Percentiles rank a stretch among this genome's conserved stretches.
These are phyloP conservation scores for Drosophila pruinosa DNA, from an alignment of 1,140 invertebrate genomes.

Conservation along the genomic window DNA sequence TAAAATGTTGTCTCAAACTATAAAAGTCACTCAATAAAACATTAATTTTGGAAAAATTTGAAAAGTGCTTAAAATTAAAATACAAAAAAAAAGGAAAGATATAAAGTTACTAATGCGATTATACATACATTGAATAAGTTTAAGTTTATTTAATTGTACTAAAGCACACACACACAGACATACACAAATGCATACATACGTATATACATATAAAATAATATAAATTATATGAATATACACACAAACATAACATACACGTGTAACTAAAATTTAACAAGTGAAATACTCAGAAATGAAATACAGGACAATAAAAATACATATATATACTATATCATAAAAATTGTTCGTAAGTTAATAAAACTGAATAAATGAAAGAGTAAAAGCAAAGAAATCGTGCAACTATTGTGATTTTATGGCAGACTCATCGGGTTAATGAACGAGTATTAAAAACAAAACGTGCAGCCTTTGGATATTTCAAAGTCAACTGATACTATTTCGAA, in stretches of 20 bases:
- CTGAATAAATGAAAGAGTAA: conserved; percentile 6
- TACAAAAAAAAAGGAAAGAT: background rate
- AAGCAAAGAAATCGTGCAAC: background rate
- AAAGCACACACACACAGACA: conserved; percentile 11
- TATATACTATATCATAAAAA: conserved; percentile 34
- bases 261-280: conserved; percentile 37
- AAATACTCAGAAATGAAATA: conserved; percentile 62
- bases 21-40: background rate
- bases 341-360: conserved; percentile 51
- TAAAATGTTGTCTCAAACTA: background rate
- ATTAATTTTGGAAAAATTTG: background rate
- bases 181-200: conserved; percentile 6
- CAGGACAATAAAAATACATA: conserved; percentile 61
- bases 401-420: background rate
- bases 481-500: background rate
- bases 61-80: background rate
- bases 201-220: conserved; percentile 18
- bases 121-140: conserved; percentile 4
- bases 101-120: conserved; percentile 2
- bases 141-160: conserved; percentile 4
- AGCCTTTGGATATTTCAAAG: background rate
- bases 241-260: conserved; percentile 28
- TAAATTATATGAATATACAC: conserved; percentile 10
- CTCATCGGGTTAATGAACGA: background rate
- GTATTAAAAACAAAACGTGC: background rate